Evolutionary conservation across 2,113 vertebrate genomes (phyloP), one percentile per base, ranked within the genome.

Genomic region (Epinephelus cyanopodus): DNA sequence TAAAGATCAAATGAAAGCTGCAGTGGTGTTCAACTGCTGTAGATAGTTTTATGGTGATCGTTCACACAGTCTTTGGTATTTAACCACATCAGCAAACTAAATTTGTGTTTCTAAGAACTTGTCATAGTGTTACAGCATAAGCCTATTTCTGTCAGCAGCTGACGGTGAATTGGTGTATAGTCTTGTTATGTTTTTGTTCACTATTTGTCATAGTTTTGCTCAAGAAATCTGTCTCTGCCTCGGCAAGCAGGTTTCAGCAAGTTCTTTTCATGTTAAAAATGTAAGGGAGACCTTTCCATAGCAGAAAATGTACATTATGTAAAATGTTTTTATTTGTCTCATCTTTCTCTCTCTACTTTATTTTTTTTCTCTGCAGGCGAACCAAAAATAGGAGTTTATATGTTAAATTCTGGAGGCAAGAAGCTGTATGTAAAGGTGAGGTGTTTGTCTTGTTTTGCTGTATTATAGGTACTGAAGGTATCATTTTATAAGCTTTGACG

Each of bases 341-440:
- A 39, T 9, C 9, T 60, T 21, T 27, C 27, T 17, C 9, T 60
- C 14, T 27, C 27, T 23, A 6, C 33, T 37, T 37, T 8, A 8
- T 37, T 77, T 2, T 42, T 91, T 56, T 86, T 64, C 29, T 93
- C 47, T 27, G 87, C 95, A 98, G 98, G 94, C 84, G 94, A 96
- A 87, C 96, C 96, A 37, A 95, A 95, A 80, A 92, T 98, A 90
- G 95, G 94, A 89, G 93, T 99, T 91, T 96, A 97, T 82, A 84
- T 98, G 80, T 92, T 98, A 87, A 97, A 99, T 95, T 98, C 98
- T 77, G 98, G 98, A 93, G 94, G 84, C 83, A 97, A 94, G 89
- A 95, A 95, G 79, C 94, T 99, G 47, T 96, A 96, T 81, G 93
- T 99, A 84, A 98, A 98, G 97, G 98, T 99, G 95, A 95, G 91